Evolutionary conservation across 1,140 invertebrate species (phyloP).

Genomic region (Adelges cooleyi): DNA sequence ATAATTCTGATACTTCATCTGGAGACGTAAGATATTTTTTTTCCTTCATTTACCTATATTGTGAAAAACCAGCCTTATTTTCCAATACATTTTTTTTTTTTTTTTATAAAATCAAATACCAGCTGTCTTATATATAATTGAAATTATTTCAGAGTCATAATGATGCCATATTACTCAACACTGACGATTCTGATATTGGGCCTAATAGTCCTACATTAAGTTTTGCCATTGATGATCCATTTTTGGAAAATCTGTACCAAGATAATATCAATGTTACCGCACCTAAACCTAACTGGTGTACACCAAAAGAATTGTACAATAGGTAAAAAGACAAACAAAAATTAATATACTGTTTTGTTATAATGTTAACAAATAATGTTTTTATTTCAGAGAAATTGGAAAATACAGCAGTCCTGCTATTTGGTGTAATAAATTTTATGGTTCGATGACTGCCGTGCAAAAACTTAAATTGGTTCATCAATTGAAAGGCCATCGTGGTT

Average conservation of each 20-base stretch:
- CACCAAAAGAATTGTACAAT: slow-evolving; percentile 1
- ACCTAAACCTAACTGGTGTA: background rate
- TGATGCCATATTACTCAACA: background rate
- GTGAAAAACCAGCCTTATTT: too few relatives aligned
- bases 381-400: slow-evolving; percentile 7
- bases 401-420: background rate
- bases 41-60: too few relatives aligned
- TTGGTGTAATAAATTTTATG: slow-evolving; percentile 42
- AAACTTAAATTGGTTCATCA: slow-evolving; percentile 66
- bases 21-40: too few relatives aligned
- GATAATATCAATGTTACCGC: background rate
- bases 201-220: background rate
- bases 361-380: background rate
- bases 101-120: too few relatives aligned
- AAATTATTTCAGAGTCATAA: background rate
- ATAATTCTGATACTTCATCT: too few relatives aligned
- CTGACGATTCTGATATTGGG: background rate
- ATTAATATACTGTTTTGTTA: background rate
- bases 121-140: too few relatives aligned
- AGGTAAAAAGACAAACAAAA: background rate
- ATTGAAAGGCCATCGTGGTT: slow-evolving; percentile 69
- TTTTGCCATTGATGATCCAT: background rate
- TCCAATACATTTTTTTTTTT: too few relatives aligned
- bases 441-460: slow-evolving; percentile 69
- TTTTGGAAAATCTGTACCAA: too few relatives aligned